Evolutionary conservation across 2,888 invertebrate species (phyloP).

Genomic region (Koerneria pararmatus): DNA sequence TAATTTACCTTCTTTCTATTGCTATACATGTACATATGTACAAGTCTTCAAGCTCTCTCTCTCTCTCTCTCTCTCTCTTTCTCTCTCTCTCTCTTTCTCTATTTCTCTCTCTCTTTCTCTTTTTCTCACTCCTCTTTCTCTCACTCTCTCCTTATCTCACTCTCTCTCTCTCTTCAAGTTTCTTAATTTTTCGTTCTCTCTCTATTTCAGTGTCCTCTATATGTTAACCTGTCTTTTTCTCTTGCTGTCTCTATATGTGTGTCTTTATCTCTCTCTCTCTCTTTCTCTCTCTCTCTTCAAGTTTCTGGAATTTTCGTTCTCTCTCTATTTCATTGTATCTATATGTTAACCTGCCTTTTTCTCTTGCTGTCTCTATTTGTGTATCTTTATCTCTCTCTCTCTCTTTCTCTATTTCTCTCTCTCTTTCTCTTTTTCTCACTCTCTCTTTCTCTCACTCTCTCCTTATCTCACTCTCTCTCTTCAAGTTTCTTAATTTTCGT

Average conservation of each 20-base stretch:
- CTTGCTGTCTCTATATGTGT: too few relatives aligned
- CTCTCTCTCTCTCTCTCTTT: neutral
- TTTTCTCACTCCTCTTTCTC: constrained; percentile 5
- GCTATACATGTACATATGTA: neutral
- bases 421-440: too few relatives aligned
- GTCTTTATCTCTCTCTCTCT: neutral
- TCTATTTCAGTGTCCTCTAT: neutral
- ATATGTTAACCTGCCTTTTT: neutral
- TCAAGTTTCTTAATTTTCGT: neutral
- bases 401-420: neutral
- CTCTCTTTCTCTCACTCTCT: too few relatives aligned
- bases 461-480: too few relatives aligned
- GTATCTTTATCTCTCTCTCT: neutral
- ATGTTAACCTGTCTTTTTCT: neutral
- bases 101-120: neutral
- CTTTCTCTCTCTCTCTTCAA: neutral
- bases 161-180: constrained; percentile 1
- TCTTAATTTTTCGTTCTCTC: neutral
- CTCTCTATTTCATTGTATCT: too few relatives aligned
- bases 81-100: neutral
- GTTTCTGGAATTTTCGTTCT: neutral
- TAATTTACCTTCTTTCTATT: neutral
- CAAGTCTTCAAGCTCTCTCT: neutral
- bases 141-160: neutral
- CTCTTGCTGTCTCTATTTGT: neutral